Evolutionary conservation across 2,888 invertebrate genomes (phyloP).

Genomic region (Agrochola circellaris): DNA sequence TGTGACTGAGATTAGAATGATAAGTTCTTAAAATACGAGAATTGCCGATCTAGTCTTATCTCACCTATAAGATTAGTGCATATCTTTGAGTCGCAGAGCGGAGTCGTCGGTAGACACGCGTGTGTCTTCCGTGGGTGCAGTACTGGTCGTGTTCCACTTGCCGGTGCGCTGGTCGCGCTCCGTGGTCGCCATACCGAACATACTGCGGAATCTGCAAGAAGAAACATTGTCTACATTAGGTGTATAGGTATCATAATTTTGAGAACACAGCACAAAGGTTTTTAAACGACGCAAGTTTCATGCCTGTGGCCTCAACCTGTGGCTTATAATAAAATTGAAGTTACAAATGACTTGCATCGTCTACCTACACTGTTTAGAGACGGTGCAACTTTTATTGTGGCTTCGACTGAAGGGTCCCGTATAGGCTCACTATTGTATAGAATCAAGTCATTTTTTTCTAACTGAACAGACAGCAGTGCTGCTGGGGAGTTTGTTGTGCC

Average conservation of each 20-base stretch:
- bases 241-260: background rate
- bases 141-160: conserved; percentile 82
- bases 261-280: background rate
- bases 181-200: conserved; percentile 71
- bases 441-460: no score
- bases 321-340: background rate
- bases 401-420: background rate
- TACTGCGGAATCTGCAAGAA: conserved; percentile 74
- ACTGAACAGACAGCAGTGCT: no score
- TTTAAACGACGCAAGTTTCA: background rate
- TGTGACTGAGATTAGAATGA: no score
- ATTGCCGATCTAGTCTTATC: background rate
- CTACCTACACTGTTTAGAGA: background rate
- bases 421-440: no score
- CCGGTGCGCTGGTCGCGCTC: conserved; percentile 75
- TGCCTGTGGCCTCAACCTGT: background rate
- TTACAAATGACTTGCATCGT: background rate
- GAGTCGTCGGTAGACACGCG: conserved; percentile 82
- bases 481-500: no score
- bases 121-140: conserved; percentile 86
- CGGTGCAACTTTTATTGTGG: background rate
- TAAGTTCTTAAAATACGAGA: background rate
- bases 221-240: background rate
- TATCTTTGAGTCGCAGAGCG: conserved; percentile 81
- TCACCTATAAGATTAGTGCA: conserved; percentile 73